Base-by-base conservation (phyloP, 2,888 invertebrate genomes). In the Trachelus stipa region DNA sequence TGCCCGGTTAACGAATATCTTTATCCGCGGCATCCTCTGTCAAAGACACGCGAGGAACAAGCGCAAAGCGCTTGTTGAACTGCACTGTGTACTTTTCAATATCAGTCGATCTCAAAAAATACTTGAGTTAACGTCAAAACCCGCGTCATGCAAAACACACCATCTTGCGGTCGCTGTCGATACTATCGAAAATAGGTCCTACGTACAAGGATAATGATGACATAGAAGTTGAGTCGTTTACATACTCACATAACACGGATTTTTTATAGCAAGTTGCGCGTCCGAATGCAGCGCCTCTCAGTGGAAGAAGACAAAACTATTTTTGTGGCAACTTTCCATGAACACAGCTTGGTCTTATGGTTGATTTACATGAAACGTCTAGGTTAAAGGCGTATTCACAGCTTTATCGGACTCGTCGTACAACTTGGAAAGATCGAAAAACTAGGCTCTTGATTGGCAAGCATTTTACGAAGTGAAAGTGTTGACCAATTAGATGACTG, bases 111-210 rank as follows among this genome's bases (percentile, higher is more conserved):
- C 68, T 68, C 68, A 76, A 73, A 76, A 40, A 74, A 37, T 37
- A 37, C 73, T 73, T 68, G 73, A 56, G 73, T 73, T 85, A 88
- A 88, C 88, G 88, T 88, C 88, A 88, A 88, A 88, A 88, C 87
- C 87, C 88, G 88, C 88, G 88, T 88, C 88, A 87, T 85, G 86
- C 85, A 81, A 81, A 82, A 81, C 81, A 85, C 87, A 87, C 88
- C 88, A 88, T 88, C 88, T 88, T 84, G 87, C 83, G 88, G 82
- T 71, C 71, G 71, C 34, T 71, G 33, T 31, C 31, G 33, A 31
- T 33, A 71, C 71, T 71, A 71, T 71, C 71, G 71, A 71, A 71
- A 71, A 71, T 71, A 71, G 71, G 71, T 71, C 56, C 56, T 56
- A 56, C 56, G 56, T 56, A 56, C 56, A 56, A 56, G 56, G 56